Evolutionary conservation across 2,797 vertebrate species (phyloP).

Genomic region (Sandelia bainsii): DNA sequence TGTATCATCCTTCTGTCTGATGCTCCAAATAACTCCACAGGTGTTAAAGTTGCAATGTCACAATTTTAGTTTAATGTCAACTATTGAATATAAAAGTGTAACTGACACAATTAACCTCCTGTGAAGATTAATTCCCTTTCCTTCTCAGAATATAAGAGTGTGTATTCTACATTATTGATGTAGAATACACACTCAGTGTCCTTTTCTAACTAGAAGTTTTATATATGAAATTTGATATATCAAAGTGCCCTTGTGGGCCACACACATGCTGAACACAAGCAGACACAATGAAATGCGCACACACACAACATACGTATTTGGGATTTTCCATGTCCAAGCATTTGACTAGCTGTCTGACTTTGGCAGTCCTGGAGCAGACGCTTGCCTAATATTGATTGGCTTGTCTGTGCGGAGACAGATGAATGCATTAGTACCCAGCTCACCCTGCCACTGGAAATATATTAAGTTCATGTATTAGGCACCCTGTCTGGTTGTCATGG

Average conservation of each 20-base stretch:
- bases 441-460: conserved; percentile 87
- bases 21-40: neutral
- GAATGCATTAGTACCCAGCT: conserved; percentile 86
- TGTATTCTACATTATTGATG: conserved; percentile 6
- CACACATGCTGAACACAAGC: conserved; percentile 16
- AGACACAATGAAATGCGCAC: conserved; percentile 26
- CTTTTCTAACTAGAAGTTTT: no score
- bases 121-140: conserved; percentile 14
- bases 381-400: conserved; percentile 85
- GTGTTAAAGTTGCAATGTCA: conserved; percentile 21
- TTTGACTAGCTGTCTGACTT: conserved; percentile 69
- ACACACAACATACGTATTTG: conserved; percentile 41
- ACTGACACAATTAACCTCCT: neutral
- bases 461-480: conserved; percentile 89
- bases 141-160: neutral
- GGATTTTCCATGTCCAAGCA: conserved; percentile 61
- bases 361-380: conserved; percentile 76
- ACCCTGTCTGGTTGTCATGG: conserved; percentile 89
- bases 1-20: conserved; percentile 8
- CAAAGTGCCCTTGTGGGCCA: conserved; percentile 35
- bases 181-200: no score
- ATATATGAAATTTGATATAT: no score
- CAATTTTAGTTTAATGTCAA: neutral
- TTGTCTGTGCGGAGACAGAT: conserved; percentile 87
- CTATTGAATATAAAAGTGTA: conserved; percentile 1